Conservation (phyloP, 1,140 invertebrate species). For the Rhagoletis pomonella region DNA sequence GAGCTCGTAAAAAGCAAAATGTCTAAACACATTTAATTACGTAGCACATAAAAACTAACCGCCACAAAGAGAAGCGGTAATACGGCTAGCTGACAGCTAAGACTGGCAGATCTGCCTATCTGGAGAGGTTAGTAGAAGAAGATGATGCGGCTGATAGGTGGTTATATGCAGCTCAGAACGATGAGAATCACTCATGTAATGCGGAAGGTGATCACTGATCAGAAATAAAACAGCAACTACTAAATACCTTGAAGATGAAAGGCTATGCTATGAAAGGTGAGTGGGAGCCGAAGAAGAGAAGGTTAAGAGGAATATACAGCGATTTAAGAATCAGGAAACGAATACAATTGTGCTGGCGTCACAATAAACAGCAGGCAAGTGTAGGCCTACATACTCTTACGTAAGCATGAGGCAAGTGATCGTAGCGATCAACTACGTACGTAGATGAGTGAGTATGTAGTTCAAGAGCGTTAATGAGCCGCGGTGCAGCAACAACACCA, state of each 20-base stretch:
- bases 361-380: background rate
- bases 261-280: background rate
- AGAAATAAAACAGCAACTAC: background rate
- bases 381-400: no score
- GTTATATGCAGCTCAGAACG: background rate
- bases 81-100: constrained; percentile 36
- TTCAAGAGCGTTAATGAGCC: background rate
- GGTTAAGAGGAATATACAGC: background rate
- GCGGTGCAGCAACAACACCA: constrained; percentile 39
- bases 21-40: constrained; percentile 49
- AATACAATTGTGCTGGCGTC: background rate
- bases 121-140: background rate
- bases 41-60: constrained; percentile 34
- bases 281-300: background rate
- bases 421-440: background rate
- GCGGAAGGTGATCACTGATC: constrained; percentile 24
- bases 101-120: constrained; percentile 48
- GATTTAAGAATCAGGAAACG: constrained; percentile 19
- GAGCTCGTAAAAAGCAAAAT: constrained; percentile 39
- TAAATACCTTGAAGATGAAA: background rate
- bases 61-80: background rate
- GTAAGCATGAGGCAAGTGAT: background rate
- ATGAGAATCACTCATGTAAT: constrained; percentile 38
- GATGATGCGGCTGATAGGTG: background rate
- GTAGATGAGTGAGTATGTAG: background rate